These are phyloP conservation scores for Hexactinellida sp. DNA, from an alignment of 37 sponge, comb jelly and placozoan species.

Conservation along the genomic window DNA sequence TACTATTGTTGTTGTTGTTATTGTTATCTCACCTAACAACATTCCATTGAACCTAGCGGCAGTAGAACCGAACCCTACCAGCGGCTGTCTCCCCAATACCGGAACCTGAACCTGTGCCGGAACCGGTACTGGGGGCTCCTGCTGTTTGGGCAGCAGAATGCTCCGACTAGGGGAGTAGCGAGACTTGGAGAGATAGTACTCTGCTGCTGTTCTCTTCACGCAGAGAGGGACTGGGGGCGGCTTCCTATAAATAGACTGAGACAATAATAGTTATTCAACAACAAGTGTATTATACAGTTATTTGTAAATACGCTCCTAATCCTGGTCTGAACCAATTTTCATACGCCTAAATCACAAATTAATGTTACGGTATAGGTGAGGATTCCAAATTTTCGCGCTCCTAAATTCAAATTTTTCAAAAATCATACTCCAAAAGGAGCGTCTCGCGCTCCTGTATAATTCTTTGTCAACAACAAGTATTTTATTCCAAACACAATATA, in stretches of 20 bases:
- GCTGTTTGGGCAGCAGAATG: not conserved
- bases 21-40: not conserved
- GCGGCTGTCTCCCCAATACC: not conserved
- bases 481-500: too few relatives aligned
- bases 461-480: too few relatives aligned
- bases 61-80: not conserved
- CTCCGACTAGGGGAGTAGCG: conserved; percentile 49
- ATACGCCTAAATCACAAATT: too few relatives aligned
- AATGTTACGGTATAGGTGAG: too few relatives aligned
- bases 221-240: not conserved
- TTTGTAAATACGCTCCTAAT: too few relatives aligned
- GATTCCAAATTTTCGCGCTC: too few relatives aligned
- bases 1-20: not conserved
- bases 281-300: too few relatives aligned
- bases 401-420: too few relatives aligned
- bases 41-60: not conserved
- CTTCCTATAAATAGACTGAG: not conserved
- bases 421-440: too few relatives aligned
- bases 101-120: not conserved
- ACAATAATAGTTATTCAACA: too few relatives aligned
- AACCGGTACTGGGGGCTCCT: not conserved
- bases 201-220: conserved; percentile 28
- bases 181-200: conserved; percentile 58
- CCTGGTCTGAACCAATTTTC: too few relatives aligned
- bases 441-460: too few relatives aligned